phyloP scores from a whole-genome alignment of 2,888 invertebrate species.

The Nebria brevicollis region DNA sequence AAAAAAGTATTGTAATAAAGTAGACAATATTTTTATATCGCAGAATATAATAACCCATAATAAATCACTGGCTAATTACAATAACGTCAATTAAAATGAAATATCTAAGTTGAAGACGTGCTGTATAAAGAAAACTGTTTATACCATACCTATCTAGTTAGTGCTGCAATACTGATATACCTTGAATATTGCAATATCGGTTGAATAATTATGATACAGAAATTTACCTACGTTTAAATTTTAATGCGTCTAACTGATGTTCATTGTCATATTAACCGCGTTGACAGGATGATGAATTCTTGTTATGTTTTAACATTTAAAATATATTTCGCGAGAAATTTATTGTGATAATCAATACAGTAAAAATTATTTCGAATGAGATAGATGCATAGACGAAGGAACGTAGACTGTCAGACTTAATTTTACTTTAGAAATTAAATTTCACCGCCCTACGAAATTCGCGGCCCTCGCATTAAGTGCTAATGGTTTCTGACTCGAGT shows the following conservation, averaged over 20 bases:
- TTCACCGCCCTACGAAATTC: conserved; percentile 21
- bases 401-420: conserved; percentile 17
- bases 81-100: neutral
- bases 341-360: too few species aligned
- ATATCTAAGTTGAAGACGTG: neutral
- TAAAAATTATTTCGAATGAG: too few species aligned
- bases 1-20: neutral
- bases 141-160: neutral
- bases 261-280: neutral
- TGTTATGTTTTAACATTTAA: too few species aligned
- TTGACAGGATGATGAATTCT: too few species aligned
- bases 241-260: neutral
- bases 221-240: neutral
- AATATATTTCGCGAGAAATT: too few species aligned
- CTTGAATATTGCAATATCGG: neutral
- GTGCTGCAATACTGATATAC: neutral
- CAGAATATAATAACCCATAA: neutral
- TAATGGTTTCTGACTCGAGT: conserved; percentile 38
- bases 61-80: neutral
- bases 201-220: neutral
- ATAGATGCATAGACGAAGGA: neutral
- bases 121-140: neutral
- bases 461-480: conserved; percentile 32
- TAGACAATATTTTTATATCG: neutral
- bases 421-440: conserved; percentile 34